These are phyloP conservation scores for Volucella bombylans DNA, from an alignment of 2,888 invertebrate genomes.

Conservation along the genomic window DNA sequence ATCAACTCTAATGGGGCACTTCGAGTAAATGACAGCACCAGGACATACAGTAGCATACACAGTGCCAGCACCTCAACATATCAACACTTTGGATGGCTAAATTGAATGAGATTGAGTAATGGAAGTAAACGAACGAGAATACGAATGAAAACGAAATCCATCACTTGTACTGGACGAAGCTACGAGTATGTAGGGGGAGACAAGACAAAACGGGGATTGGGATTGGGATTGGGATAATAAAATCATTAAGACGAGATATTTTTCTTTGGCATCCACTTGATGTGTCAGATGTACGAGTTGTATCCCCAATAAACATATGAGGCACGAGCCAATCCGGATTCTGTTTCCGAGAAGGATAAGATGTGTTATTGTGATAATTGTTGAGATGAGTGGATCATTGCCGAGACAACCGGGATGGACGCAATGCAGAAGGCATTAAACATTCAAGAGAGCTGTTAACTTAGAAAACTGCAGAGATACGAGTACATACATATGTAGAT, in stretches of 20 bases:
- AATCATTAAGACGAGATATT: slow-evolving; percentile 52
- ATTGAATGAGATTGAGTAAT: slow-evolving; percentile 52
- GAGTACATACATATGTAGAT: too few species aligned
- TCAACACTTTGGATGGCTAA: slow-evolving; percentile 39
- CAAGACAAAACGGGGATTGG: not conserved
- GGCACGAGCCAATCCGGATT: slow-evolving; percentile 44
- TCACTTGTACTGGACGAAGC: not conserved
- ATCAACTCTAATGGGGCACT: slow-evolving; percentile 61
- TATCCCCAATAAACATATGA: slow-evolving; percentile 7
- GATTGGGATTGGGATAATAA: slow-evolving; percentile 35
- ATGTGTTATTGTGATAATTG: too few species aligned
- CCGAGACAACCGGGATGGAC: too few species aligned
- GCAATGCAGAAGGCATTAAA: too few species aligned
- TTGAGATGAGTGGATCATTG: too few species aligned
- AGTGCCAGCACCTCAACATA: slow-evolving; percentile 13
- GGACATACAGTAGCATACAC: not conserved
- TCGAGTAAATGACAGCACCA: slow-evolving; percentile 47
- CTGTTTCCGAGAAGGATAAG: slow-evolving; percentile 7
- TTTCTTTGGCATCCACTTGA: slow-evolving; percentile 20
- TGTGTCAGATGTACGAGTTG: not conserved
- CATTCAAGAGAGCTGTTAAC: too few species aligned
- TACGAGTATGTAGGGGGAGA: not conserved
- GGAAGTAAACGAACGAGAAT: slow-evolving; percentile 27
- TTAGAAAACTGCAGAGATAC: too few species aligned
- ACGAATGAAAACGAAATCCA: slow-evolving; percentile 37